These are phyloP conservation scores for Melipona bicolor DNA, from an alignment of 2,888 invertebrate species.

Conservation along the genomic window DNA sequence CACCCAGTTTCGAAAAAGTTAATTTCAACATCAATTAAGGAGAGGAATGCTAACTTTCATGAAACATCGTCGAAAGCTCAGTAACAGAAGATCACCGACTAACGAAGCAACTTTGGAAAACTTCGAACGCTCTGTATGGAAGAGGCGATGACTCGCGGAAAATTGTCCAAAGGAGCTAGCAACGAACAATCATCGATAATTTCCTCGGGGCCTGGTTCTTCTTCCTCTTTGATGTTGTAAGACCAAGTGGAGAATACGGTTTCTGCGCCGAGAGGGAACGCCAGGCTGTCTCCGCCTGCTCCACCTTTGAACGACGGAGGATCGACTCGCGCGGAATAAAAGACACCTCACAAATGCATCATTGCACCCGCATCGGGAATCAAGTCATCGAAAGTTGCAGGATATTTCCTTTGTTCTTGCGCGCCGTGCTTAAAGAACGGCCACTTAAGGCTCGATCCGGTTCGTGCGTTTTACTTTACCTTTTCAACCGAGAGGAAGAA, in stretches of 20 bases:
- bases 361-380: conserved; percentile 30
- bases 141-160: background rate
- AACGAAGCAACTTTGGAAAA: background rate
- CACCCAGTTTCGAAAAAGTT: background rate
- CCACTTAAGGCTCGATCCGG: background rate
- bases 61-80: background rate
- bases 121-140: background rate
- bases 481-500: background rate
- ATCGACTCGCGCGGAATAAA: conserved; percentile 22
- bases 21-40: background rate
- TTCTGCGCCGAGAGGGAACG: background rate
- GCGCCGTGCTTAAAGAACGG: background rate
- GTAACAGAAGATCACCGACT: background rate
- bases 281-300: background rate
- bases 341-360: conserved; percentile 22
- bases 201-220: background rate
- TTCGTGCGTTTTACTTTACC: background rate
- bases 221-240: background rate
- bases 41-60: background rate
- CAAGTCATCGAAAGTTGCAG: conserved; percentile 16
- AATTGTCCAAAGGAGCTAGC: background rate
- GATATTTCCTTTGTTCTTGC: conserved; percentile 19
- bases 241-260: background rate
- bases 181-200: conserved; percentile 20
- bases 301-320: background rate